These are phyloP conservation scores for Phycodurus eques DNA, from an alignment of 2,113 vertebrate genomes.

Conservation along the genomic window DNA sequence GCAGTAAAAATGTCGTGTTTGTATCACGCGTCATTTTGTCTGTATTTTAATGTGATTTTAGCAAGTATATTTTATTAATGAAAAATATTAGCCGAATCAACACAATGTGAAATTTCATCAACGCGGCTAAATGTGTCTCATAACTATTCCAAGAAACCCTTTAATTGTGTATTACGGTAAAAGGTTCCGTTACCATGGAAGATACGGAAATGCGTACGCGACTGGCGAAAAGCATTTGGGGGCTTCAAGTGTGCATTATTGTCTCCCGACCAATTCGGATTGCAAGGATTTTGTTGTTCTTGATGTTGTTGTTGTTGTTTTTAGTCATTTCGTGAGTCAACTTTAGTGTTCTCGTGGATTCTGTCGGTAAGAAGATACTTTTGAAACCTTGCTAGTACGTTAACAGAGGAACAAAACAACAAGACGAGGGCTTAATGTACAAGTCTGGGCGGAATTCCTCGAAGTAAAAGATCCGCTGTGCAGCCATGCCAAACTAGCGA, in stretches of 20 bases:
- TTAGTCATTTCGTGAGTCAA: background rate
- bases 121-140: background rate
- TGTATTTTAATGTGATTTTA: background rate
- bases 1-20: background rate
- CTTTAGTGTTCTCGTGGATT: background rate
- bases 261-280: background rate
- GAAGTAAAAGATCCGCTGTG: slow-evolving; percentile 3
- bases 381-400: background rate
- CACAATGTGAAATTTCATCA: background rate
- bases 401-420: background rate
- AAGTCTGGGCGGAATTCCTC: slow-evolving; percentile 14
- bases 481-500: background rate
- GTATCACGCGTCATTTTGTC: background rate
- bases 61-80: background rate
- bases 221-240: slow-evolving; percentile 14
- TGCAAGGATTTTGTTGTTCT: background rate
- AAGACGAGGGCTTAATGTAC: background rate
- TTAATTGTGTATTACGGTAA: slow-evolving; percentile 33
- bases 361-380: slow-evolving; percentile 19
- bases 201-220: slow-evolving; percentile 56
- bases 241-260: background rate
- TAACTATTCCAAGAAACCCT: background rate
- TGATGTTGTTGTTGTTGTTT: background rate
- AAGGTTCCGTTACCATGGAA: slow-evolving; percentile 61
- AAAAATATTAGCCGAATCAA: background rate